Percentiles rank a stretch among this genome's conserved stretches.
These are phyloP conservation scores for Decapterus maruadsi DNA, from an alignment of 2,797 vertebrate species.

Conservation along the genomic window DNA sequence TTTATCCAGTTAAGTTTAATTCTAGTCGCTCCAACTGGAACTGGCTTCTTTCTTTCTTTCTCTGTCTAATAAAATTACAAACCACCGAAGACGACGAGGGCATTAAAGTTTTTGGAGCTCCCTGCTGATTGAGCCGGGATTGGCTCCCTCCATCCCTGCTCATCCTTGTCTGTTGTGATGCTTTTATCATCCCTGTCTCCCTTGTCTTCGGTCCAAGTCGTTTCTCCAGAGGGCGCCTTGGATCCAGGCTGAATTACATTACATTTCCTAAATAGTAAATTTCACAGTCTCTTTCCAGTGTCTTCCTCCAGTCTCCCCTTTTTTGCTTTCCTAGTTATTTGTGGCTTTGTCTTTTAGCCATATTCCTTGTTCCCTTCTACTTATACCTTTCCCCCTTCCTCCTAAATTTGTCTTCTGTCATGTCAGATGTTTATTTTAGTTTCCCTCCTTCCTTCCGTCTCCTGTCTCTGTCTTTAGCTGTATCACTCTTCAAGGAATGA, in stretches of 20 bases:
- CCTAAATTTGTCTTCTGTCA: neutral
- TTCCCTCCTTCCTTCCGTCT: neutral
- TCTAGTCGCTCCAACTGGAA: neutral
- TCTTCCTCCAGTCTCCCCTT: neutral
- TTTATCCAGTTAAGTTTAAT: slow-evolving; percentile 11
- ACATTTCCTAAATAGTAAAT: neutral
- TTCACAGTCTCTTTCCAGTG: neutral
- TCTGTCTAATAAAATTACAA: slow-evolving; percentile 29
- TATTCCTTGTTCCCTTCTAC: neutral
- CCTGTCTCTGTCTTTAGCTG: too few relatives aligned
- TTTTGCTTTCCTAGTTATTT: neutral
- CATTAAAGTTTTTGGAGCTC: slow-evolving; percentile 44
- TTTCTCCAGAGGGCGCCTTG: neutral
- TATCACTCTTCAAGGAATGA: too few relatives aligned
- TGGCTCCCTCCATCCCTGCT: slow-evolving; percentile 46
- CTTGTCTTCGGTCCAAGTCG: neutral
- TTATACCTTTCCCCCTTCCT: neutral
- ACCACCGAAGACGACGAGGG: slow-evolving; percentile 9
- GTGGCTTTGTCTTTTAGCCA: neutral
- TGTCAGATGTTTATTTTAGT: too few relatives aligned
- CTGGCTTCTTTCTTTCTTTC: neutral
- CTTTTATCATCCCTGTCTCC: slow-evolving; percentile 41
- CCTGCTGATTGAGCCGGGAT: slow-evolving; percentile 60
- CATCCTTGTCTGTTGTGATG: slow-evolving; percentile 48
- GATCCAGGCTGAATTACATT: neutral